Conservation (phyloP, 2,888 invertebrate species). For the Phytoseiulus persimilis region DNA sequence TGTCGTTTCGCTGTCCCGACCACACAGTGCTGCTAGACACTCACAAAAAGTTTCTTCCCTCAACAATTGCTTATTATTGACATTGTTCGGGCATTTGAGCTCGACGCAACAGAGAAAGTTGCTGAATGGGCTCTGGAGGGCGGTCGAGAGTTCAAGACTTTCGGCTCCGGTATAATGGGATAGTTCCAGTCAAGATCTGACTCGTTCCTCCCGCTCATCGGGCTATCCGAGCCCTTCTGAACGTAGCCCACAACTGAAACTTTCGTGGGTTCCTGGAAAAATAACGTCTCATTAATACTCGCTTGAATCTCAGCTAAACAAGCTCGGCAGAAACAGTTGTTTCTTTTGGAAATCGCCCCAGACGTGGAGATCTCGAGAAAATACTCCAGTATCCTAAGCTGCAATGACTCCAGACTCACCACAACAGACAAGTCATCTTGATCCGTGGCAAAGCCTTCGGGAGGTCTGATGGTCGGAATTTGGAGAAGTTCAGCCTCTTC, state of each 20-base stretch:
- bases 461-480: slow-evolving; percentile 23
- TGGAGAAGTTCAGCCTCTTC: slow-evolving; percentile 17
- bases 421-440: not conserved
- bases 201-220: not conserved
- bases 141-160: slow-evolving; percentile 17
- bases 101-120: slow-evolving; percentile 20
- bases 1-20: not conserved
- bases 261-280: slow-evolving; percentile 17
- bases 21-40: not conserved
- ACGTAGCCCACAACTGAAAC: slow-evolving; percentile 25
- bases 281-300: not conserved
- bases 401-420: not conserved
- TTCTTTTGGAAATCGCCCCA: too few relatives aligned
- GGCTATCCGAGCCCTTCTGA: slow-evolving; percentile 19
- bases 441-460: slow-evolving; percentile 21
- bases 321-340: too few relatives aligned
- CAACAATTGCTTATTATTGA: slow-evolving; percentile 36
- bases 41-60: not conserved
- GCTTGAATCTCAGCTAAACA: too few relatives aligned
- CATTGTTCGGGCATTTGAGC: slow-evolving; percentile 29
- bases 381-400: too few relatives aligned
- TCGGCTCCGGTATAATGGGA: slow-evolving; percentile 17
- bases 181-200: slow-evolving; percentile 22
- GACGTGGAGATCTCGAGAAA: too few relatives aligned
- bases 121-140: slow-evolving; percentile 16